Base-by-base conservation (phyloP, 1,140 invertebrate species). In the Cotesia chilonis region DNA sequence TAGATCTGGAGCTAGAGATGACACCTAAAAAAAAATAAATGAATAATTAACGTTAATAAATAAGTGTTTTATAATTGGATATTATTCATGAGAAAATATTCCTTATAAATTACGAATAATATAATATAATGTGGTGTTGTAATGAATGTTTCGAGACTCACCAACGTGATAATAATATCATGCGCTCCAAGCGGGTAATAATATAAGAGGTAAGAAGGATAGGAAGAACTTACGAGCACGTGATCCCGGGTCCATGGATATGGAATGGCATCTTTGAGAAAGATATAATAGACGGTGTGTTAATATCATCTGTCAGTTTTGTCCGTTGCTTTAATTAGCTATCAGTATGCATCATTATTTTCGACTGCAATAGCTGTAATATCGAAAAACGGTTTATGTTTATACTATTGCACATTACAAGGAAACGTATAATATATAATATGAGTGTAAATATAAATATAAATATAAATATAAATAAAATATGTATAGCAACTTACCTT, bases 261-360 rank as follows among this genome's bases (percentile, higher is more conserved):
- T n/a, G 51, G 52, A 68, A 54, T 68, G 51, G 52, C 66, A 55
- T 55, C 51, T 52, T 68, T n/a, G 10, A 35, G 36, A 41, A 68
- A 65, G 36, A 51, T 17, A 55, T n/a, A 54, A n/a, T 10, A 41
- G 51, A 28, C 5, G 28, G 5, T 51, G 52, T 17, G 17, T 55
- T 51, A 55, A 12, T 38, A 17, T 41, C 20, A 35, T 14, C 66
- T 37, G 20, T 54, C 12, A 36, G 14, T 59, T 59, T 59, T 59
- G 9, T 20, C 51, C 51, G 51, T 68, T 68, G 66, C 17, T 55
- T 68, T 55, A 68, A 68, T 68, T 68, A 55, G 14, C 57, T 54
- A 20, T 17, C 14, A 20, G 17, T 4, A 59, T 28, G 57, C 4
- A 47, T 47, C 41, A 47, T 47, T 47, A 47, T 47, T 3, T 6